phyloP scores from a whole-genome alignment of 2,888 invertebrate genomes.

The Exocentrus adspersus region DNA sequence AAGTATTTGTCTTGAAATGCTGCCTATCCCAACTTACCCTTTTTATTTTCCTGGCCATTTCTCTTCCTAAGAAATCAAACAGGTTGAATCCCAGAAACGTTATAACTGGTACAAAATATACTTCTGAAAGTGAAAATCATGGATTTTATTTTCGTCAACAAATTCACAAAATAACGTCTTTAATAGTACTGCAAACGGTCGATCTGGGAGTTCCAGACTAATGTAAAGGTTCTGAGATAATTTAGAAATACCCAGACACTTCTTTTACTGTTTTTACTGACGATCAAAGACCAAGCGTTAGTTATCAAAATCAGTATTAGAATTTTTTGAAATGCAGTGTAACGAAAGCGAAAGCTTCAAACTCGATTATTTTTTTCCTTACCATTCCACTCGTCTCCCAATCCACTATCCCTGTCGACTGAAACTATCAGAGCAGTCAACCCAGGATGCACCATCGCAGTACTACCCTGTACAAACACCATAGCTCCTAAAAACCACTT shows the following conservation, averaged over 20 bases:
- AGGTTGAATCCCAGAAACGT: conserved; percentile 45
- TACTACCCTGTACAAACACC: conserved; percentile 44
- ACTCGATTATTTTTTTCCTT: conserved; percentile 18
- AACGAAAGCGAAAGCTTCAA: too few relatives aligned
- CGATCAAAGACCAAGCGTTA: too few relatives aligned
- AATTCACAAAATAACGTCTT: too few relatives aligned
- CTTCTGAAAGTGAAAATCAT: conserved; percentile 44
- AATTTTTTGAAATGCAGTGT: too few relatives aligned
- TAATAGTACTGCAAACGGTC: too few relatives aligned
- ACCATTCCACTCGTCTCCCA: conserved; percentile 45
- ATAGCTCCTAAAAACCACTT: conserved; percentile 43
- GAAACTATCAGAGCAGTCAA: conserved; percentile 45
- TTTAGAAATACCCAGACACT: too few relatives aligned
- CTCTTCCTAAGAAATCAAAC: conserved; percentile 49
- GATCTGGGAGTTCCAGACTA: too few relatives aligned
- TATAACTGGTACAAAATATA: conserved; percentile 50
- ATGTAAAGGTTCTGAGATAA: too few relatives aligned
- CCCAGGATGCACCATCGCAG: conserved; percentile 48
- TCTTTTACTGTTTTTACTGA: too few relatives aligned
- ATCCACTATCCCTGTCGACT: conserved; percentile 19
- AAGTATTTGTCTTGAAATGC: too few relatives aligned
- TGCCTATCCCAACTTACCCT: conserved; percentile 36
- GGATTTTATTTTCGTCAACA: too few relatives aligned
- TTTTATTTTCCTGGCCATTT: conserved; percentile 44
- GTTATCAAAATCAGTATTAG: too few relatives aligned